Evolutionary conservation across 37 sponge, comb jelly and placozoan species (phyloP).

Genomic region (Eunapius fragilis): DNA sequence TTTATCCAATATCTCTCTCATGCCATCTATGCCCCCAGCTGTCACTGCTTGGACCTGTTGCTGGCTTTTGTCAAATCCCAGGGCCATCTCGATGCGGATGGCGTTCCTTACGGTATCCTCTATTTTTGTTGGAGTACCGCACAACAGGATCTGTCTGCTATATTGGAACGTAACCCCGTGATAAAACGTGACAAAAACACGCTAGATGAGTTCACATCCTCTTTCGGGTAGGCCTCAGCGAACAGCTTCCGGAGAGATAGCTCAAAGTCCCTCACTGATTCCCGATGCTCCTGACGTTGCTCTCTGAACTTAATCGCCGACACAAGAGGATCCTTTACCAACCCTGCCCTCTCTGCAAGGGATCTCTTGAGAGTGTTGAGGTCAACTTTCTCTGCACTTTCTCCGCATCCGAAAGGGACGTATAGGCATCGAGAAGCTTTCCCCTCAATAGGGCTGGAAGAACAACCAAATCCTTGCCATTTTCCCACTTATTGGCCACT

Average conservation of each 20-base stretch:
- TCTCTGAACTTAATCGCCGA: neutral
- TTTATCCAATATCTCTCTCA: too few relatives aligned
- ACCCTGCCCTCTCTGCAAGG: neutral
- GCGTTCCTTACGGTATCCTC: conserved; percentile 13
- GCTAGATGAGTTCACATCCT: conserved; percentile 2
- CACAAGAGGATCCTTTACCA: conserved; percentile 4
- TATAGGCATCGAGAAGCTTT: conserved; percentile 24
- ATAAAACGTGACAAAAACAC: conserved; percentile 34
- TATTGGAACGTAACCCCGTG: conserved; percentile 17
- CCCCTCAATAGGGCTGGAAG: conserved; percentile 28
- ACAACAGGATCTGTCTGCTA: conserved; percentile 16
- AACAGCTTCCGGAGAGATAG: neutral
- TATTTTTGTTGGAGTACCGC: conserved; percentile 1
- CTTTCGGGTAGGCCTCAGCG: conserved; percentile 7
- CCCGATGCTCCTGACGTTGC: neutral
- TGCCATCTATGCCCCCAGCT: too few relatives aligned
- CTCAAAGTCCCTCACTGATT: conserved; percentile 16
- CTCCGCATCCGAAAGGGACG: conserved; percentile 11
- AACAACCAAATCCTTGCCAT: conserved; percentile 15
- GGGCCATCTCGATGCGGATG: conserved; percentile 4
- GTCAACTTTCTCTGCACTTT: conserved; percentile 3
- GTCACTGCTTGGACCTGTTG: too few relatives aligned
- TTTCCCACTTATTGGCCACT: conserved; percentile 42
- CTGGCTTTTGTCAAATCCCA: neutral
- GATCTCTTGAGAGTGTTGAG: conserved; percentile 12